phyloP scores from a whole-genome alignment of 2,113 vertebrate species.

The Sapajus apella region DNA sequence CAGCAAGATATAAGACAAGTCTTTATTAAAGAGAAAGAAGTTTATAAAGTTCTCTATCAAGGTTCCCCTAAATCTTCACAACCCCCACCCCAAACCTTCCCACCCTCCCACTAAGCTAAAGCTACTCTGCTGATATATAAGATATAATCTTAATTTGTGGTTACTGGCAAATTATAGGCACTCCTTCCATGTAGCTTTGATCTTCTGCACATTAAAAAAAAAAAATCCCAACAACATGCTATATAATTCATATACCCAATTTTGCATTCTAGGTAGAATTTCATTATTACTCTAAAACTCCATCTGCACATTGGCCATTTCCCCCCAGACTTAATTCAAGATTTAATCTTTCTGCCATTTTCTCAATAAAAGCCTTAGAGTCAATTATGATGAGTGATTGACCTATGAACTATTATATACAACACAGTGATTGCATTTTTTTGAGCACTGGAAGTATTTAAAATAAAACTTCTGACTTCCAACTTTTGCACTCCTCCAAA shows the following conservation, averaged over 20 bases:
- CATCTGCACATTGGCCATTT: slow-evolving; percentile 65
- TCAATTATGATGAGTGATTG: slow-evolving; percentile 43
- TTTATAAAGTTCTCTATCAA: slow-evolving; percentile 74
- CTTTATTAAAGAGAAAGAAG: slow-evolving; percentile 66
- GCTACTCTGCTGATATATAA: slow-evolving; percentile 47
- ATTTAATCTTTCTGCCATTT: slow-evolving; percentile 79
- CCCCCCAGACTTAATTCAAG: slow-evolving; percentile 72
- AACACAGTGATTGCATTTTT: slow-evolving; percentile 65
- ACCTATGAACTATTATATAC: slow-evolving; percentile 58
- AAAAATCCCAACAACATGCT: slow-evolving; percentile 46
- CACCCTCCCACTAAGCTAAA: slow-evolving; percentile 33
- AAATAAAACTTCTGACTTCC: slow-evolving; percentile 30
- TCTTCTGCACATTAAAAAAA: slow-evolving; percentile 36
- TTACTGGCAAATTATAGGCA: slow-evolving; percentile 56
- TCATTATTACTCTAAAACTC: slow-evolving; percentile 44
- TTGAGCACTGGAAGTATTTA: slow-evolving; percentile 66
- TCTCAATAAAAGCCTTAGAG: slow-evolving; percentile 68
- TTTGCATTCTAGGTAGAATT: slow-evolving; percentile 66
- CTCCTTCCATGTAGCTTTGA: slow-evolving; percentile 63
- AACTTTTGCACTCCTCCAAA: slow-evolving; percentile 58
- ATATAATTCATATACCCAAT: slow-evolving; percentile 51
- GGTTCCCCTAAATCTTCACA: slow-evolving; percentile 62
- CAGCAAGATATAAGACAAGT: slow-evolving; percentile 57
- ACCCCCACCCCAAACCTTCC: neutral
- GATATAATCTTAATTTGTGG: slow-evolving; percentile 51